phyloP scores from a whole-genome alignment of 2,797 vertebrate species.

The Sphenodon punctatus region DNA sequence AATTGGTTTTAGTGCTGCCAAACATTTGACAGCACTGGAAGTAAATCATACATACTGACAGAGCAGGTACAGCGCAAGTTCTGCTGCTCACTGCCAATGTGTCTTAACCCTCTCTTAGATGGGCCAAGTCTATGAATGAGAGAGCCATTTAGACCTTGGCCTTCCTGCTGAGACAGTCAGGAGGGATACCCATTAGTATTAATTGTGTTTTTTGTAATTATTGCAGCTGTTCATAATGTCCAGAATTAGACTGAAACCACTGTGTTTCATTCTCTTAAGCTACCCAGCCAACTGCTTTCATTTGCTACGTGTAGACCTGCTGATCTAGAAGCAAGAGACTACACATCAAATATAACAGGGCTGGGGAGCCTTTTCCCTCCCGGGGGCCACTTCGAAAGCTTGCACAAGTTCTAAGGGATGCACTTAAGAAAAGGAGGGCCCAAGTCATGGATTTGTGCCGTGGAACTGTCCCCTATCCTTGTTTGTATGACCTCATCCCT shows the following conservation, averaged over 20 bases:
- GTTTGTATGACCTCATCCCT: too few relatives aligned
- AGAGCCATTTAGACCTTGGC: background rate
- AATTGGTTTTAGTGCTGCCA: constrained; percentile 58
- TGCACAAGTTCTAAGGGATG: too few relatives aligned
- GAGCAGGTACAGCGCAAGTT: constrained; percentile 16
- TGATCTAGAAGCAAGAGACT: background rate
- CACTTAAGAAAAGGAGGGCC: too few relatives aligned
- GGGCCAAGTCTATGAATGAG: background rate
- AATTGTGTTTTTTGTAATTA: constrained; percentile 2
- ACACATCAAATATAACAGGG: fast-evolving
- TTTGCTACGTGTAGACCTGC: background rate
- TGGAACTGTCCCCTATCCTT: too few relatives aligned
- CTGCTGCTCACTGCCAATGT: background rate
- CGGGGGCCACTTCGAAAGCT: too few relatives aligned
- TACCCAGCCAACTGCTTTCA: background rate
- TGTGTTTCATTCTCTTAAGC: background rate
- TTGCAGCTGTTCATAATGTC: background rate
- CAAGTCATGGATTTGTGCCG: too few relatives aligned
- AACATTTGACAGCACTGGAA: constrained; percentile 40
- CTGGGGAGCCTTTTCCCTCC: too few relatives aligned
- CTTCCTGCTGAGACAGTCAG: background rate
- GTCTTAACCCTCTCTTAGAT: background rate
- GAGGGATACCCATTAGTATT: background rate
- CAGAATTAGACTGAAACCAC: background rate
- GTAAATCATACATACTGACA: constrained; percentile 32